Conservation (phyloP, 1,140 invertebrate species). For the Charaxes varanes region DNA sequence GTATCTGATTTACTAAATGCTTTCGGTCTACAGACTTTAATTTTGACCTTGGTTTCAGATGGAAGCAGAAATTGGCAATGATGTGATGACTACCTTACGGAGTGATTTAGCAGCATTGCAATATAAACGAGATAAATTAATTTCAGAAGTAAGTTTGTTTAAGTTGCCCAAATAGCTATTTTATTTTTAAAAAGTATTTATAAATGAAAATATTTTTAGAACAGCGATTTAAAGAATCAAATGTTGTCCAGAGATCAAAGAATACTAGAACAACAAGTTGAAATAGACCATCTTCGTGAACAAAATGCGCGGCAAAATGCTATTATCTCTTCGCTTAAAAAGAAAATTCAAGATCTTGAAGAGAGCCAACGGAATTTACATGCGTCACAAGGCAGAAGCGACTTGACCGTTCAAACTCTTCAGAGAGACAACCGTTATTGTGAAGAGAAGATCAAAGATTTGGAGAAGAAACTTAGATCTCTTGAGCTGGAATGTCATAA, state of each 20-base stretch:
- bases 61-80: constrained; percentile 75
- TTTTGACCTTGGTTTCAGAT: constrained; percentile 65
- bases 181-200: background rate
- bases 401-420: constrained; percentile 81
- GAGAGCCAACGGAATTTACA: constrained; percentile 81
- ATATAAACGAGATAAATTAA: constrained; percentile 86
- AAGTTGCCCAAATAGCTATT: background rate
- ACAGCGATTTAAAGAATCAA: constrained; percentile 80
- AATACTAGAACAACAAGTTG: constrained; percentile 79
- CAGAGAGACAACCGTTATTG: constrained; percentile 83
- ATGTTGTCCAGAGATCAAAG: constrained; percentile 79
- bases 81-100: constrained; percentile 82
- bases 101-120: constrained; percentile 87
- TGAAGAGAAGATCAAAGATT: constrained; percentile 84
- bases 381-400: constrained; percentile 77
- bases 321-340: constrained; percentile 84
- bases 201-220: constrained; percentile 65
- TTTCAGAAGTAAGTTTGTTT: constrained; percentile 77
- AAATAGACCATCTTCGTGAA: constrained; percentile 83
- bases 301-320: constrained; percentile 87
- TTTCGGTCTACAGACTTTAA: too few relatives aligned
- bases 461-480: constrained; percentile 82
- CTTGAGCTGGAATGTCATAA: constrained; percentile 81
- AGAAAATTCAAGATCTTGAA: constrained; percentile 85
- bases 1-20: too few relatives aligned